Base-by-base conservation (phyloP, 2,113 vertebrate species). In the Chaetodon auriga region DNA sequence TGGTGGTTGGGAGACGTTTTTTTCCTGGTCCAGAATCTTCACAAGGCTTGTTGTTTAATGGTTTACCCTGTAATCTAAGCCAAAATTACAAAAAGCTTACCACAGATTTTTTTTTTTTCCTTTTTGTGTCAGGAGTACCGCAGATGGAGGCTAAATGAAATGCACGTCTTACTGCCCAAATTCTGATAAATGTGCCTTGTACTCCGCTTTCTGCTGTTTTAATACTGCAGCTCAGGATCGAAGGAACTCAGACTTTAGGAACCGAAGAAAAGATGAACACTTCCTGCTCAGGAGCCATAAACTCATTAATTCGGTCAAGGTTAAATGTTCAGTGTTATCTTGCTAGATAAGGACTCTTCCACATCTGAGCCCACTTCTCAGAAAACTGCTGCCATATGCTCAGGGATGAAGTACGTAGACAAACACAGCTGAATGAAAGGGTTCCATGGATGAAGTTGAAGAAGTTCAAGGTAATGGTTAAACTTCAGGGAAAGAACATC, bases 301-400 rank as follows among this genome's bases (percentile, higher is more conserved):
- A 46, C 19, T 30, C 36, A 61, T 75, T 70, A 49, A 68, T 55
- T 53, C 36, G 51, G 49, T 49, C 45, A 75, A 68, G 23, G 80
- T 78, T 81, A 66, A 77, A 72, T 55, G 46, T 83, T 64, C 11
- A 38, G n/a, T 14, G 30, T 55, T 83, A 55, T 74, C 68, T 78
- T 7, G 2, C 46, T 6, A 38, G 48, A 81, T 76, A 68, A 71
- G 53, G 38, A 38, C 45, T 54, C n/a, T 63, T 45, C 19, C 57
- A 57, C 72, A 36, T 68, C 72, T 58, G 38, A 81, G 68, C 48
- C 57, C 21, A 36, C 21, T n/a, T 51, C 13, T 30, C 41, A 57
- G 23, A 55, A 65, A 55, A 69, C n/a, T 53, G 48, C 49, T 63
- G n/a, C 23, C 4, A 41, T 48, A 10, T 43, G 2, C 41, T 60